A percentile compares a stretch with the other conserved stretches of the same genome.
Evolutionary conservation across 2,888 invertebrate genomes (phyloP).

Genomic region (Lobophora halterata): DNA sequence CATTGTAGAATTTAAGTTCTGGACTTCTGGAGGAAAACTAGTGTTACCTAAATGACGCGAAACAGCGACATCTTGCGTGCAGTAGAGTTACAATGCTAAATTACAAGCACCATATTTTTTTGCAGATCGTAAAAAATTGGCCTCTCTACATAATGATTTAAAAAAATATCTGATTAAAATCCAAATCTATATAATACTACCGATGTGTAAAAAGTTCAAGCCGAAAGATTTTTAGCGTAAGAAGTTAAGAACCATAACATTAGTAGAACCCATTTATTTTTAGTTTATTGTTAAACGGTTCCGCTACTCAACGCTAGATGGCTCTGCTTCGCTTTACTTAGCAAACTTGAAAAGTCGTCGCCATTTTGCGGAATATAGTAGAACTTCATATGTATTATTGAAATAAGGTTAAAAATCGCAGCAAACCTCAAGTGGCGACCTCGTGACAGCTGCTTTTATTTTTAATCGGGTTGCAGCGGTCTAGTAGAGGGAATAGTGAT

Average conservation of each 20-base stretch:
- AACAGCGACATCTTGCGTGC: conserved; percentile 7
- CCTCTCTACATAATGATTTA: no score
- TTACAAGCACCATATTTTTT: no score
- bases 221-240: no score
- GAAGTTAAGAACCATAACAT: no score
- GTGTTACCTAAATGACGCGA: no score
- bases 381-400: conserved; percentile 8
- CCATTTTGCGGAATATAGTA: conserved; percentile 11
- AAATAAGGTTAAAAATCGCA: conserved; percentile 22
- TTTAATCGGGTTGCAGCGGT: conserved; percentile 17
- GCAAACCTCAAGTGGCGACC: conserved; percentile 1
- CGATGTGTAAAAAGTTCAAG: no score
- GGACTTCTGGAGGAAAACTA: no score
- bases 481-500: conserved; percentile 37
- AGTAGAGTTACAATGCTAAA: no score
- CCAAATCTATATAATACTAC: no score
- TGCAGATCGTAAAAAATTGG: no score
- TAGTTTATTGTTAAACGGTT: conserved; percentile 8
- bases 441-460: conserved; percentile 5
- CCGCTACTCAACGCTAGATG: conserved; percentile 12
- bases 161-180: no score
- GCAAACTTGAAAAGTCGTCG: conserved; percentile 7
- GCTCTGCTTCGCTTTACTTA: conserved; percentile 14
- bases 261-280: background rate
- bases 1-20: no score